Evolutionary conservation across 2,113 vertebrate species (phyloP).

Genomic region (Siphamia tubifer): DNA sequence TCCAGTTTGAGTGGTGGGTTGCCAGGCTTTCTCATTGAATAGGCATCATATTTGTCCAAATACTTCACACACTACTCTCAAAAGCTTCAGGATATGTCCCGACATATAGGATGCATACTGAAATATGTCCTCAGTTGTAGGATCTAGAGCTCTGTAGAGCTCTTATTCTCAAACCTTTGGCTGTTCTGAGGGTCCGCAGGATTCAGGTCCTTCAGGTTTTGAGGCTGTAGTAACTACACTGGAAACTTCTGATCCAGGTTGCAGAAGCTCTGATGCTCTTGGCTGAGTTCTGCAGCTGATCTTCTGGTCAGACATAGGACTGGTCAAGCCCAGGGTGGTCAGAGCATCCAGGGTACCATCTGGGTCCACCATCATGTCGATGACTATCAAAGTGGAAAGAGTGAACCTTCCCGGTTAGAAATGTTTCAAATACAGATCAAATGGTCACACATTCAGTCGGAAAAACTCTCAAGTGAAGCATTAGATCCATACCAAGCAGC

Average conservation of each 20-base stretch:
- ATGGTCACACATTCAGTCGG: too few species aligned
- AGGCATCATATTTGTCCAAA: not conserved
- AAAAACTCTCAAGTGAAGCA: not conserved
- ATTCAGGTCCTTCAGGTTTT: slow-evolving; percentile 20
- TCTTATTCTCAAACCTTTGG: slow-evolving; percentile 79
- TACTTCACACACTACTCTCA: not conserved
- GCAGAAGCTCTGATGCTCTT: slow-evolving; percentile 11
- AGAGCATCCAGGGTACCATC: slow-evolving; percentile 93
- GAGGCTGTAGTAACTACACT: slow-evolving; percentile 19
- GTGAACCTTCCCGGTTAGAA: not conserved
- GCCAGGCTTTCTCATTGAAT: not conserved
- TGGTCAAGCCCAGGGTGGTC: slow-evolving; percentile 85
- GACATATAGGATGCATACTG: not conserved
- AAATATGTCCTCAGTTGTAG: slow-evolving; percentile 74
- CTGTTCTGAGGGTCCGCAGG: slow-evolving; percentile 30
- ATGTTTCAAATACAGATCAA: not conserved
- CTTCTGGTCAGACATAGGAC: slow-evolving; percentile 81
- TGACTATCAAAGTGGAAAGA: slow-evolving; percentile 76
- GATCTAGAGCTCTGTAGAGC: slow-evolving; percentile 72
- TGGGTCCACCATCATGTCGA: slow-evolving; percentile 96
- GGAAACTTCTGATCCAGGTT: slow-evolving; percentile 56
- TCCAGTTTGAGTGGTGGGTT: not conserved
- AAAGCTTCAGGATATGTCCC: not conserved
- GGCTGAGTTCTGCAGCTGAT: slow-evolving; percentile 74
- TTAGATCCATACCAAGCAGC: slow-evolving; percentile 83